These are phyloP conservation scores for Troides helena DNA, from an alignment of 2,888 invertebrate genomes.

Conservation along the genomic window DNA sequence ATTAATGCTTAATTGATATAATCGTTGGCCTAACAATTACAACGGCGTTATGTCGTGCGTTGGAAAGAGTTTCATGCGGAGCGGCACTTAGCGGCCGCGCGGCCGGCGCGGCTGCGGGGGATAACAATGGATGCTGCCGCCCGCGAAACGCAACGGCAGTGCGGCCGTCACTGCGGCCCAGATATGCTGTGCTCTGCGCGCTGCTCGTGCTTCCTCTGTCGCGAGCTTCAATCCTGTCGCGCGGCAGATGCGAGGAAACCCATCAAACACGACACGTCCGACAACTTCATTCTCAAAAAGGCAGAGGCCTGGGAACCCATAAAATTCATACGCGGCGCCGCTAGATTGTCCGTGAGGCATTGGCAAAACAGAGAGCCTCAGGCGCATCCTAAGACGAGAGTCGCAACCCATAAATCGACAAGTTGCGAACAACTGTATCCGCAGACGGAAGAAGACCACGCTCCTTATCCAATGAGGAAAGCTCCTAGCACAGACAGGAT, in stretches of 20 bases:
- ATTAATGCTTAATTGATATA: too few relatives aligned
- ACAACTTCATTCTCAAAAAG: slow-evolving; percentile 79
- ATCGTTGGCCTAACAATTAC: neutral
- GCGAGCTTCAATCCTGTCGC: slow-evolving; percentile 84
- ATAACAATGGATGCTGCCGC: slow-evolving; percentile 56
- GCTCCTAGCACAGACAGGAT: slow-evolving; percentile 76
- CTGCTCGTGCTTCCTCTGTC: slow-evolving; percentile 87
- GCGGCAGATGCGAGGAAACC: slow-evolving; percentile 73
- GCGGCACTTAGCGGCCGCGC: slow-evolving; percentile 37
- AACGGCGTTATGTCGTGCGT: neutral
- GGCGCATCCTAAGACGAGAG: slow-evolving; percentile 63
- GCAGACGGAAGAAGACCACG: slow-evolving; percentile 60
- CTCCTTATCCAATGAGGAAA: slow-evolving; percentile 64
- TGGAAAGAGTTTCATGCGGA: slow-evolving; percentile 19
- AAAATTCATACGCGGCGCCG: slow-evolving; percentile 74
- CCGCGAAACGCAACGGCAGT: slow-evolving; percentile 54
- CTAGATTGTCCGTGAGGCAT: slow-evolving; percentile 76
- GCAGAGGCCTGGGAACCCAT: slow-evolving; percentile 76
- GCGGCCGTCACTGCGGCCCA: slow-evolving; percentile 66
- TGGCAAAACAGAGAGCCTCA: slow-evolving; percentile 75
- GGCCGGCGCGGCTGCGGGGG: slow-evolving; percentile 47
- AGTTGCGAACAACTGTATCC: slow-evolving; percentile 77
- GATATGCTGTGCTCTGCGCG: slow-evolving; percentile 86
- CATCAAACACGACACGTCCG: slow-evolving; percentile 65
- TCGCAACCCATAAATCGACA: slow-evolving; percentile 67